Evolutionary conservation across 2,797 vertebrate species (phyloP), one percentile per base, ranked within the genome.

Genomic region (Helicolenus hilgendorfi): DNA sequence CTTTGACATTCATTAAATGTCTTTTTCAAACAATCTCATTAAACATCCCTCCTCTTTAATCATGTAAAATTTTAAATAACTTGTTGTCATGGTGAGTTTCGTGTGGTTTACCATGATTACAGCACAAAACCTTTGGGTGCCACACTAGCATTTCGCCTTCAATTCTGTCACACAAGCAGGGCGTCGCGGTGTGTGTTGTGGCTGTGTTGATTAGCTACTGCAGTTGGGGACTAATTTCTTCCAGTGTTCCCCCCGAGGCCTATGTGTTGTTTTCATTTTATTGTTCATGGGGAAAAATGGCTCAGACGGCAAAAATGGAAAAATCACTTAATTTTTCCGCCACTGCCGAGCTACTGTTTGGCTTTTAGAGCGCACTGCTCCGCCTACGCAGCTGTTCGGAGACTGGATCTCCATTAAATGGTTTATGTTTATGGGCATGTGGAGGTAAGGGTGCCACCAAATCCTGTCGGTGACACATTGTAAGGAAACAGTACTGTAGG

Each of bases 291-390:
- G 86, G 80, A 79, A 83, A 94, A 94, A 83, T 82, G 41, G 81
- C 84, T 94, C 91, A 87, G 82, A 62, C 27, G 72, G 83, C 88
- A 92, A 95, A 95, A 94, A 88, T 84, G 92, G 91, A 92, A 96
- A 95, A 94, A 94, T 87, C 72, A 72, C 84, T 92, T 87, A 88
- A 91, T 93, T 90, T 85, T 95, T 87, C 92, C 81, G 73, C 60
- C 60, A 56, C 79, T 63, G 72, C 80, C 1, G 22, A 76, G 93
- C 95, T 96, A 94, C 96, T 92, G 95, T 96, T 96, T 96, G 95
- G 93, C 94, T 85, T 93, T 88, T 22, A 31, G 60, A 77, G 80
- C 7, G 0, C 29, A 55, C 35, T 53, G 71, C 79, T 68, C 79
- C 31, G 26, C 90, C 91, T 65, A 68, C 75, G 27, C 81, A 83